Evolutionary conservation across 2,888 invertebrate species (phyloP).

Genomic region (Drosophila mimetica): DNA sequence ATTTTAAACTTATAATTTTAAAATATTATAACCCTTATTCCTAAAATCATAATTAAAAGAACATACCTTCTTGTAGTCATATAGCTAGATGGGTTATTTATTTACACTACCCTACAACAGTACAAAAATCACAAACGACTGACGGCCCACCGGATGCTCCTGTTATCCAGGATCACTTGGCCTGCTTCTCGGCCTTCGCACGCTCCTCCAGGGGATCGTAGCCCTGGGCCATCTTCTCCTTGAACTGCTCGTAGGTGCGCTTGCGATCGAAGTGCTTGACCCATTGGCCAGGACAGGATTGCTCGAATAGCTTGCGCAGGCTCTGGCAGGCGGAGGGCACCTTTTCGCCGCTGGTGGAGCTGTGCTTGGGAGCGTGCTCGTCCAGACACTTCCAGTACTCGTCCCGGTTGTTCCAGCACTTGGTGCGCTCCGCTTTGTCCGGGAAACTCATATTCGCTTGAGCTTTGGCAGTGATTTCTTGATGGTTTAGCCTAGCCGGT

Average conservation of each 20-base stretch:
- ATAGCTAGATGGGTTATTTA: conserved; percentile 47
- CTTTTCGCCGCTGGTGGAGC: conserved; percentile 85
- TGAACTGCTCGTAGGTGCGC: conserved; percentile 93
- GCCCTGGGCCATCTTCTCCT: conserved; percentile 94
- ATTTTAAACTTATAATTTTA: not conserved
- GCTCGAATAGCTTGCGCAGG: conserved; percentile 90
- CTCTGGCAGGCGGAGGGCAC: conserved; percentile 87
- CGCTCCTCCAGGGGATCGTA: conserved; percentile 89
- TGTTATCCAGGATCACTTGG: conserved; percentile 42
- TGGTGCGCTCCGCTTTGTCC: conserved; percentile 90
- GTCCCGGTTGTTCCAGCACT: conserved; percentile 95
- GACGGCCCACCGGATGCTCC: conserved; percentile 4
- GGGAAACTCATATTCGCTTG: conserved; percentile 89
- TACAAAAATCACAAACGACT: conserved; percentile 49
- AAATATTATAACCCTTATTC: not conserved
- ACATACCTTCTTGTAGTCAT: conserved; percentile 16
- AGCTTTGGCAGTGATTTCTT: not conserved
- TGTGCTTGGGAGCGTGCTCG: conserved; percentile 86
- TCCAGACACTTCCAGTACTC: conserved; percentile 96
- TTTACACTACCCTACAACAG: conserved; percentile 59
- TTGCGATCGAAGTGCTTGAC: conserved; percentile 97
- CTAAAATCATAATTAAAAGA: not conserved
- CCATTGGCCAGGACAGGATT: conserved; percentile 93
- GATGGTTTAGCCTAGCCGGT: not conserved
- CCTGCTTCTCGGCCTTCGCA: conserved; percentile 27